Base-by-base conservation (phyloP, 1,140 invertebrate genomes). In the Mylabris phalerata region DNA sequence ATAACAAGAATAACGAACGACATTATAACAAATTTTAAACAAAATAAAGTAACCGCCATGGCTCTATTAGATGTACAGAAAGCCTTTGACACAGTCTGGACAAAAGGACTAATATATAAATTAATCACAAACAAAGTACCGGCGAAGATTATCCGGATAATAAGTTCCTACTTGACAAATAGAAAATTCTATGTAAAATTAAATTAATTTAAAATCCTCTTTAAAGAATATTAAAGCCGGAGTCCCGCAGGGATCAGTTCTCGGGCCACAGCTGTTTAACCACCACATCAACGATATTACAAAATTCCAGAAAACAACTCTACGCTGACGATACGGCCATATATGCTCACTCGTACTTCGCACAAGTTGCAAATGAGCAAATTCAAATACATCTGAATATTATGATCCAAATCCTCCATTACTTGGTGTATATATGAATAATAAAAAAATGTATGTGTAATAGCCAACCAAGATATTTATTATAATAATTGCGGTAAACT, bases 71-170 rank as follows among this genome's bases (percentile, higher is more conserved):
- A 27, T 19, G 11, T 62, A 44, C 6, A 9, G 1, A 59, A 57
- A 50, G 47, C 72, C 4, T 74, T 73, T 52, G 70, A 74, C 48
- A 62, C 45, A 55, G 69, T 71, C 5, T 72, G 70, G 69, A 65
- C 64, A 13, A 44, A 63, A 5, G 71, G 65, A n/a, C 48, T 73
- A 4, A 43, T 72, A 4, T 61, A 66, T 46, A 73, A 72, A 63
- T 42, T 72, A 3, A 49, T 61, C 26, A 26, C 38, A 47, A 39
- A 3, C n/a, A 55, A 59, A 52, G 50, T 64, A 32, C 55, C 57
- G 9, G n/a, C 25, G 9, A 19, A 61, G 13, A 4, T 71, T 3
- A 51, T 69, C n/a, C 47, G 62, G 43, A 40, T 68, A 10, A 65
- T 67, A 39, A 3, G 57, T n/a, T 64, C 39, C n/a, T 73, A 67